Evolutionary conservation across 2,888 invertebrate genomes (phyloP).

Genomic region (Lingula anatina): DNA sequence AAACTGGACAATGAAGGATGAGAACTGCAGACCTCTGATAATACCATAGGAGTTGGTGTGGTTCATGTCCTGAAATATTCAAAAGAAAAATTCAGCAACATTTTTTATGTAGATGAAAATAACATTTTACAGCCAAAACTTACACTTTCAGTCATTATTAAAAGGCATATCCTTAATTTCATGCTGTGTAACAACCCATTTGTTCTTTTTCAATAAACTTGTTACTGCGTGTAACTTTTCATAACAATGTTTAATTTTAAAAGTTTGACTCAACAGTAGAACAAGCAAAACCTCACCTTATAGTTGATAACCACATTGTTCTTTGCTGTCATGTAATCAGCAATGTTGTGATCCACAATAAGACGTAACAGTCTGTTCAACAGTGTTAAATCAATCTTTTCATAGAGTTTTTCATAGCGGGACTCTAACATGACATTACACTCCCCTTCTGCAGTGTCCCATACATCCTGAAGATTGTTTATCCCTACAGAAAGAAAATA

Average conservation of each 20-base stretch:
- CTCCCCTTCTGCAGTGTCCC: constrained; percentile 98
- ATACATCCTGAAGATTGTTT: constrained; percentile 86
- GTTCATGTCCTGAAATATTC: constrained; percentile 81
- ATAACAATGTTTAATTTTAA: too few species aligned
- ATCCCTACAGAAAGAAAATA: constrained; percentile 63
- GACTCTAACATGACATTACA: constrained; percentile 97
- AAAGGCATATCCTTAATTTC: too few species aligned
- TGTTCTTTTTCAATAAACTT: too few species aligned
- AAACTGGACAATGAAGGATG: constrained; percentile 98
- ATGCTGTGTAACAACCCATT: too few species aligned
- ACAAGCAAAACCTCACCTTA: constrained; percentile 72
- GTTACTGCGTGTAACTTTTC: too few species aligned
- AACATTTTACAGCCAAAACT: too few species aligned
- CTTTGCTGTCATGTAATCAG: constrained; percentile 99
- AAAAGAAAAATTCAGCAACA: too few species aligned
- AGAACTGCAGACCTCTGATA: constrained; percentile 97
- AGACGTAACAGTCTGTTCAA: constrained; percentile 90
- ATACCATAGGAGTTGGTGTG: constrained; percentile 99
- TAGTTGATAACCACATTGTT: constrained; percentile 99
- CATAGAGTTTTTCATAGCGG: constrained; percentile 96
- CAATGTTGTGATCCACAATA: constrained; percentile 99
- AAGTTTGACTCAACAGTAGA: too few species aligned
- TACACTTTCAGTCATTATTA: too few species aligned
- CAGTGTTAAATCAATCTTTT: constrained; percentile 97
- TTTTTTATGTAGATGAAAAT: too few species aligned